phyloP scores from a whole-genome alignment of 2,888 invertebrate species.

The Macaria notata region DNA sequence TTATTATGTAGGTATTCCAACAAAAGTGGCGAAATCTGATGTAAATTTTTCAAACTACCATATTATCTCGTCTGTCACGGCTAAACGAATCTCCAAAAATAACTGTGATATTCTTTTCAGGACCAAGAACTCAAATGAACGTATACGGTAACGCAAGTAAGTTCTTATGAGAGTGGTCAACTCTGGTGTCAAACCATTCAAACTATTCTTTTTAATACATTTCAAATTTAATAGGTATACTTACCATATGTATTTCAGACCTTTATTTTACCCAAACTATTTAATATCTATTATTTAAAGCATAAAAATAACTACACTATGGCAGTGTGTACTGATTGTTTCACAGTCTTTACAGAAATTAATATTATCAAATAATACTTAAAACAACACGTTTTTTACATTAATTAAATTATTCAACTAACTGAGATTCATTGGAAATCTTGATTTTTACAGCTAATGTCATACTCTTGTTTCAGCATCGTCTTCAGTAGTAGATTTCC shows the following conservation, averaged over 20 bases:
- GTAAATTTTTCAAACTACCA: no score
- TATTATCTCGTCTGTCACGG: no score
- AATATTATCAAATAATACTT: constrained; percentile 42
- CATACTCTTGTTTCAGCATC: constrained; percentile 78
- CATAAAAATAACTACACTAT: constrained; percentile 63
- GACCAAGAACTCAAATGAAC: no score
- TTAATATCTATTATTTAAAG: constrained; percentile 49
- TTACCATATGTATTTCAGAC: background rate
- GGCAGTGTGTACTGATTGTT: constrained; percentile 74
- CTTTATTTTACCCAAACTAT: constrained; percentile 25
- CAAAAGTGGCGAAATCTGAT: no score
- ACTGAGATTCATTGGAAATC: constrained; percentile 81
- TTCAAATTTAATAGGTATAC: no score
- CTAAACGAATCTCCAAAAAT: no score
- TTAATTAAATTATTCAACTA: constrained; percentile 57
- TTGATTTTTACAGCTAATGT: constrained; percentile 58
- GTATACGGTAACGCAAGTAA: no score
- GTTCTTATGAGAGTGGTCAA: no score
- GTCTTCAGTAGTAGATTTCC: constrained; percentile 82
- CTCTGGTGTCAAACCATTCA: no score
- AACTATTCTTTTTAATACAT: no score
- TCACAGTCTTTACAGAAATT: constrained; percentile 70
- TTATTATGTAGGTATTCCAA: no score
- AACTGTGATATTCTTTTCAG: no score
- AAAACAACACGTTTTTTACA: constrained; percentile 39